Evolutionary conservation across 2,113 vertebrate species (phyloP).

Genomic region (Chaenocephalus aceratus): DNA sequence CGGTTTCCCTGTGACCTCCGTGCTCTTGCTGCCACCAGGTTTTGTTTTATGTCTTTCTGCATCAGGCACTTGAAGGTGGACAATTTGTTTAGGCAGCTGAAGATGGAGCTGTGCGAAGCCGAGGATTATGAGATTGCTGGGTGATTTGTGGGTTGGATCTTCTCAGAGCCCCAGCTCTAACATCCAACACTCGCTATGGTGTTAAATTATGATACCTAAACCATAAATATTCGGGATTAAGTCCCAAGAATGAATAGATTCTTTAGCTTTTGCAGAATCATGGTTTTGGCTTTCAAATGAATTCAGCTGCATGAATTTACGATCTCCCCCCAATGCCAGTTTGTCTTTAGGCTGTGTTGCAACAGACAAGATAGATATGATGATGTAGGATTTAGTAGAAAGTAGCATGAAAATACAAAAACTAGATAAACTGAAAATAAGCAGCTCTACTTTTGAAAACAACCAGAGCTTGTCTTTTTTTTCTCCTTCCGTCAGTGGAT

Average conservation of each 20-base stretch:
- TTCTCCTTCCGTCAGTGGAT: slow-evolving; percentile 32
- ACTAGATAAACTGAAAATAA: slow-evolving; percentile 64
- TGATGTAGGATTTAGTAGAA: slow-evolving; percentile 48
- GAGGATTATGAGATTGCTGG: slow-evolving; percentile 80
- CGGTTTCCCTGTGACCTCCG: slow-evolving; percentile 61
- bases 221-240: slow-evolving; percentile 55
- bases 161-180: slow-evolving; percentile 45
- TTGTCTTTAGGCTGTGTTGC: slow-evolving; percentile 58
- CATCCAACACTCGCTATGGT: slow-evolving; percentile 41
- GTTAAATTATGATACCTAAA: slow-evolving; percentile 64
- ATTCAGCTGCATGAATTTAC: slow-evolving; percentile 41
- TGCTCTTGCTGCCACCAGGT: slow-evolving; percentile 57
- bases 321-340: slow-evolving; percentile 13
- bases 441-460: slow-evolving; percentile 74
- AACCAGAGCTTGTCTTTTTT: slow-evolving; percentile 63
- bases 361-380: slow-evolving; percentile 66
- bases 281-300: slow-evolving; percentile 41
- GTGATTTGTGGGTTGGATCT: slow-evolving; percentile 80
- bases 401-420: slow-evolving; percentile 58
- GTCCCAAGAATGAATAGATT: slow-evolving; percentile 34
- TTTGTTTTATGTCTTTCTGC: slow-evolving; percentile 75
- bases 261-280: slow-evolving; percentile 46
- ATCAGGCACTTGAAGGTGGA: slow-evolving; percentile 73
- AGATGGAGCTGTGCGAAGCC: slow-evolving; percentile 73
- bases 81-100: slow-evolving; percentile 82